Evolutionary conservation across 2,797 vertebrate species (phyloP).

Genomic region (Poeciliopsis infans): DNA sequence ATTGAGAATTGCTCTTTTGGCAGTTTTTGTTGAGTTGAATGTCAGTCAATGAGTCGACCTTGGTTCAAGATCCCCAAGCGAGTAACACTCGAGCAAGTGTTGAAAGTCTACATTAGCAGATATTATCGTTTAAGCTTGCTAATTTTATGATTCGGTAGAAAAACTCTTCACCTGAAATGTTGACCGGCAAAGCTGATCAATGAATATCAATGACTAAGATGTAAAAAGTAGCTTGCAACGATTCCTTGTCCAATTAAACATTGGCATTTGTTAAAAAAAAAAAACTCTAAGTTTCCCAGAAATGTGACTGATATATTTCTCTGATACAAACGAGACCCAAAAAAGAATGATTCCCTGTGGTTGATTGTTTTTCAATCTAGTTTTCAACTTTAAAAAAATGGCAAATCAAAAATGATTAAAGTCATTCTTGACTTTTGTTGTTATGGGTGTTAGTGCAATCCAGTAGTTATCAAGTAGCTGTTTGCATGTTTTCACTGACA

Average conservation of each 20-base stretch:
- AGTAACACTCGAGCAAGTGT: neutral
- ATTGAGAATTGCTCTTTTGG: neutral
- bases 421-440: neutral
- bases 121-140: neutral
- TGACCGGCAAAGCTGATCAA: neutral
- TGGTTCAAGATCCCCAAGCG: neutral
- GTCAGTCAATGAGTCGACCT: neutral
- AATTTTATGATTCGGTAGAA: neutral
- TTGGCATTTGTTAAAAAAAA: neutral
- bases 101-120: neutral
- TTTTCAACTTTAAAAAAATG: neutral
- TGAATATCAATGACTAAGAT: neutral
- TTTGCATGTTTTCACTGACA: neutral
- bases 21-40: neutral
- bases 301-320: no score
- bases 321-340: neutral
- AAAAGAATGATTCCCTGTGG: neutral
- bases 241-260: neutral
- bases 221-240: neutral
- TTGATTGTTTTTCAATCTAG: neutral
- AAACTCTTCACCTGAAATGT: neutral
- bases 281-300: no score
- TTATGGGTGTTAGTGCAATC: neutral
- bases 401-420: neutral
- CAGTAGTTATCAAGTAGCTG: neutral